Evolutionary conservation across 2,888 invertebrate genomes (phyloP), one percentile per base, ranked within the genome.

Genomic region (Pammene aurita): DNA sequence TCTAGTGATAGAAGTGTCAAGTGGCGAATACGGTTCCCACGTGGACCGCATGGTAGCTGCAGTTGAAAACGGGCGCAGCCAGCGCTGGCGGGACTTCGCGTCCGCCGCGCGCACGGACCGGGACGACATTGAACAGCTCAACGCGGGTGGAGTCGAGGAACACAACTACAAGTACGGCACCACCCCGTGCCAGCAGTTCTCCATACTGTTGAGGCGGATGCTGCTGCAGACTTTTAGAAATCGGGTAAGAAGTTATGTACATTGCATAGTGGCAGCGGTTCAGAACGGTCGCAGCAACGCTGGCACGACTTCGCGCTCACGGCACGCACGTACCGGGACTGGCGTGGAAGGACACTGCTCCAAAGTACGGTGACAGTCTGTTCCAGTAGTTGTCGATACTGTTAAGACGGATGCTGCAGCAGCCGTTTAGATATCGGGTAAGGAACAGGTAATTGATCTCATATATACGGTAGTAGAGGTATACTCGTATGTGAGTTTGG

Each of bases 1-100:
- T 89, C 5, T 80, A 96, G 96, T 96, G 67, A 95, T 97, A 73
- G 97, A 97, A 91, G 95, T 96, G 7, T 95, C 96, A 2, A 95
- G 95, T 68, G 95, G 95, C 0, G 97, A 97, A 86, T 97, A 97
- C 78, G 97, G 97, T 0, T 93, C 94, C 13, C 94, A 94, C 76
- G 92, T 94, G 2, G 95, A 96, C 18, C 91, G 88, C 77, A 95
- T 97, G 95, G 94, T 96, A 0, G 82, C 93, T 6, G 93, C 94
- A 0, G 93, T 96, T 0, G 95, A 95, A 62, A 95, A 96, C 80
- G 96, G 96, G 0, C 91, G 93, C 72, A 89, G 92, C 72, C 87
- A 90, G 42, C 83, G 88, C 11, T 95, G 95, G 95, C 77, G 90
- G 44, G 83, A 84, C 34, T 89, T 81, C 63, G 85, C 81, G 0